Conservation (phyloP, 2,797 vertebrate species). For the Psittacula derbiana region DNA sequence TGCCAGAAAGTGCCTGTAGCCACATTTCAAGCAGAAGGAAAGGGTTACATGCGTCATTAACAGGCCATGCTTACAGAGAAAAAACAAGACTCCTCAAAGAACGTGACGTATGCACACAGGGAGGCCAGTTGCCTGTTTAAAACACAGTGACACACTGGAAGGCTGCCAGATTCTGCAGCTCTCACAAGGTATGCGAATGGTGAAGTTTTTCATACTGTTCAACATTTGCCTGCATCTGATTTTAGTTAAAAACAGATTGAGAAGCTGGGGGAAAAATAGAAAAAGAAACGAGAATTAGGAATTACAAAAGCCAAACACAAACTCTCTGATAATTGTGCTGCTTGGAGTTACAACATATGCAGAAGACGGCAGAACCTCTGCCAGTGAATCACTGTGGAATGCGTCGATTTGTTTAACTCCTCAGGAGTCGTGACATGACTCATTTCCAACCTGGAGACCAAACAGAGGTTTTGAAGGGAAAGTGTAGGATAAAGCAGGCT, state of each 20-base stretch:
- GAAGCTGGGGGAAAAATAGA: not conserved
- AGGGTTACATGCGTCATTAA: slow-evolving; percentile 24
- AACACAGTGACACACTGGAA: slow-evolving; percentile 33
- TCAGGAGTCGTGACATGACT: not conserved
- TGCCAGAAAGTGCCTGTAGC: not conserved
- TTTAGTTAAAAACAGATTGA: slow-evolving; percentile 70
- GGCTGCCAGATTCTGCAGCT: slow-evolving; percentile 58
- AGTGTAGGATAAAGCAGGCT: not conserved
- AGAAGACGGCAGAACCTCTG: slow-evolving; percentile 13
- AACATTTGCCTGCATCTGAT: slow-evolving; percentile 35
- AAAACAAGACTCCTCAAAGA: slow-evolving; percentile 30
- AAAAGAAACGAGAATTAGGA: not conserved
- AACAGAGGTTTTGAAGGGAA: not conserved
- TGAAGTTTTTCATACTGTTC: slow-evolving; percentile 42
- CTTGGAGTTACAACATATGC: slow-evolving; percentile 6
- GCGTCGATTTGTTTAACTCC: not conserved
- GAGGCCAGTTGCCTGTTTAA: slow-evolving; percentile 50
- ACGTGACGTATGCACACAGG: slow-evolving; percentile 4
- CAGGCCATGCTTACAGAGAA: not conserved
- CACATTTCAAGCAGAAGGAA: not conserved
- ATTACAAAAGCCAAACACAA: slow-evolving; percentile 47
- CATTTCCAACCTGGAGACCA: not conserved
- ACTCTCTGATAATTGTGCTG: not conserved
- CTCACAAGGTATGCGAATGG: slow-evolving; percentile 39
- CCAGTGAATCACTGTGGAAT: not conserved